phyloP scores from a whole-genome alignment of 2,888 invertebrate genomes.

The Dioctria rufipes region DNA sequence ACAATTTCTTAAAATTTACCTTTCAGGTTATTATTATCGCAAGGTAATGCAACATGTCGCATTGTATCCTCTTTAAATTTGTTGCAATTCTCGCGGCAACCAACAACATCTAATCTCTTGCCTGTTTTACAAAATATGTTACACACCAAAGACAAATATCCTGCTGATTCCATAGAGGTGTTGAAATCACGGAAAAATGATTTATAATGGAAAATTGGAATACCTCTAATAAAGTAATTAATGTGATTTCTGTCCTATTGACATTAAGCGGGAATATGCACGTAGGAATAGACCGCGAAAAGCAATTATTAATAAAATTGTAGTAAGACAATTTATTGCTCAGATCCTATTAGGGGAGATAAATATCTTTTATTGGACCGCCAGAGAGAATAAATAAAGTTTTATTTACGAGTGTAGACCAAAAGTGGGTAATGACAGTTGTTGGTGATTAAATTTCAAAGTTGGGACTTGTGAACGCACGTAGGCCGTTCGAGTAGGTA shows the following conservation, averaged over 20 bases:
- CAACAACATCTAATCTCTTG: no score
- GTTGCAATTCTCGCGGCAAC: no score
- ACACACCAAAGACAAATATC: no score
- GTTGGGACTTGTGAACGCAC: not conserved
- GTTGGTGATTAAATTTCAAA: not conserved
- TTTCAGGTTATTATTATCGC: no score
- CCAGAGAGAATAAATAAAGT: not conserved
- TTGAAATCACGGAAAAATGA: no score
- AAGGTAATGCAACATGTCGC: no score
- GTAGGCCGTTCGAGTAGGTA: not conserved
- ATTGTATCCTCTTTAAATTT: no score
- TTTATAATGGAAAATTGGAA: no score
- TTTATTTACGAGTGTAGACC: slow-evolving; percentile 1
- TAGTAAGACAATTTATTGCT: not conserved
- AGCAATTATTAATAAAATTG: slow-evolving; percentile 7
- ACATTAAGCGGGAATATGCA: not conserved
- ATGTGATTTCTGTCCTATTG: slow-evolving; percentile 1
- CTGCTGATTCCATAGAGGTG: no score
- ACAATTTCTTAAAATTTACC: no score
- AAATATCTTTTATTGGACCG: not conserved
- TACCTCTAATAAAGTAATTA: not conserved
- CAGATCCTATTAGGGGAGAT: not conserved
- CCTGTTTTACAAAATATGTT: no score
- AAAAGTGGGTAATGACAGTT: slow-evolving; percentile 6
- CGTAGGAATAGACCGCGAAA: not conserved